Evolutionary conservation across 2,888 invertebrate species (phyloP).

Genomic region (Stramonita haemastoma): DNA sequence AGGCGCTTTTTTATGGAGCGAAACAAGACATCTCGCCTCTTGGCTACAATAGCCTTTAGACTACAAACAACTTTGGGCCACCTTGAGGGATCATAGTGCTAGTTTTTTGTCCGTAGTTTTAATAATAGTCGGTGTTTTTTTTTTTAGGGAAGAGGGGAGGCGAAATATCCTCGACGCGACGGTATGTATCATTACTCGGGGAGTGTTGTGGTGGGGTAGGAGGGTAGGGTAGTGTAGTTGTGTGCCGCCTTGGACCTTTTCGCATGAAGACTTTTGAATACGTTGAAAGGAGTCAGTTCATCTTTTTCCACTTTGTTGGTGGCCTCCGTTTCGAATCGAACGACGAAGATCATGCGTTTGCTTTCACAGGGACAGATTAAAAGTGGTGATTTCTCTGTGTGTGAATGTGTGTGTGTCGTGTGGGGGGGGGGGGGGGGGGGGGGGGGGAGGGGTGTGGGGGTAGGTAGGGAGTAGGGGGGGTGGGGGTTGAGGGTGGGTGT

Average conservation of each 20-base stretch:
- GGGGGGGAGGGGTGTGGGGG: too few species aligned
- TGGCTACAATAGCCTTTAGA: background rate
- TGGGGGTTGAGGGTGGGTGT: too few species aligned
- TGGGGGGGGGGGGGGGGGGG: too few species aligned
- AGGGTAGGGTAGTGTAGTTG: background rate
- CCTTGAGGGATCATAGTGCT: background rate
- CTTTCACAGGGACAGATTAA: too few species aligned
- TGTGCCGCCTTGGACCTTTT: background rate
- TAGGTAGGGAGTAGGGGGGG: too few species aligned
- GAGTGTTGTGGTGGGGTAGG: background rate
- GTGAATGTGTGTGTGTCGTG: too few species aligned
- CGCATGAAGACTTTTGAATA: background rate
- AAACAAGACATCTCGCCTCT: background rate
- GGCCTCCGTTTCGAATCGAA: background rate
- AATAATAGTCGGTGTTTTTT: background rate
- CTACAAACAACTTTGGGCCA: background rate
- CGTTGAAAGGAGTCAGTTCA: background rate
- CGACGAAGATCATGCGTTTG: too few species aligned
- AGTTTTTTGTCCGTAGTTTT: background rate
- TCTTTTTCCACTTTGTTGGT: background rate
- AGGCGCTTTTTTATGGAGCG: background rate
- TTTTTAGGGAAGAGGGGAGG: too few species aligned
- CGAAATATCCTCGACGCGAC: too few species aligned
- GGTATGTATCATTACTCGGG: background rate
- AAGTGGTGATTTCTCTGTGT: too few species aligned